Base-by-base conservation (phyloP, 1,140 invertebrate genomes). In the Drosophila sp. region DNA sequence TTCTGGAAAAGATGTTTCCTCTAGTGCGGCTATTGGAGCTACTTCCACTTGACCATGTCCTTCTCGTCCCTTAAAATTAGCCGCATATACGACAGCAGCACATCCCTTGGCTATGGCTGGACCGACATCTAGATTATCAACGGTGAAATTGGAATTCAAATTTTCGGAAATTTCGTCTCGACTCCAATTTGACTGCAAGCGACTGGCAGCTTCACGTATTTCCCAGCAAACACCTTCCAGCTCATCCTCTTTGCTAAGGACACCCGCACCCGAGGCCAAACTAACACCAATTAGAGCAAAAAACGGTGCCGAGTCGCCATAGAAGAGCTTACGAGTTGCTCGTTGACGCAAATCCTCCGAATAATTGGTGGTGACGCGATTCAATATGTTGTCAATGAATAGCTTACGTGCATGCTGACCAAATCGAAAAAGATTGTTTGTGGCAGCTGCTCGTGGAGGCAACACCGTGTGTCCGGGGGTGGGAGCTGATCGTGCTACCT, bases 11-110 rank as follows among this genome's bases (percentile, higher is more conserved):
- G 2, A 25, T 32, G 11, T 47, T 55, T n/a, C 27, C 38, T 32
- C 66, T 11, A 38, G 35, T 66, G 80, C 72, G 72, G 25, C 30
- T 69, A 23, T 65, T 70, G n/a, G 67, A 32, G 58, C 11, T 32
- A 25, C 66, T 8, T n/a, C 56, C 23, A 27, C 3, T 10, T 50
- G 23, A 25, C 6, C n/a, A 2, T 50, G 23, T 6, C 7, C 44
- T 10, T 17, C 27, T 1, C 56, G 50, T 64, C 54, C 56, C 83
- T 89, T 82, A 93, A 94, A 66, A 93, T 92, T 75, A 92, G 96
- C 96, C 29, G 95, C 94, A 91, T 97, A 97, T 4, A 98, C 96
- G 38, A 95, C 96, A 44, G 96, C 97, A 77, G 95, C 96, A 90
- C 96, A 96, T 29, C 97, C 97, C 92, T 97, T 97, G 6, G 95